Conservation (phyloP, 2,888 invertebrate species). For the Drosophila demipolita region DNA sequence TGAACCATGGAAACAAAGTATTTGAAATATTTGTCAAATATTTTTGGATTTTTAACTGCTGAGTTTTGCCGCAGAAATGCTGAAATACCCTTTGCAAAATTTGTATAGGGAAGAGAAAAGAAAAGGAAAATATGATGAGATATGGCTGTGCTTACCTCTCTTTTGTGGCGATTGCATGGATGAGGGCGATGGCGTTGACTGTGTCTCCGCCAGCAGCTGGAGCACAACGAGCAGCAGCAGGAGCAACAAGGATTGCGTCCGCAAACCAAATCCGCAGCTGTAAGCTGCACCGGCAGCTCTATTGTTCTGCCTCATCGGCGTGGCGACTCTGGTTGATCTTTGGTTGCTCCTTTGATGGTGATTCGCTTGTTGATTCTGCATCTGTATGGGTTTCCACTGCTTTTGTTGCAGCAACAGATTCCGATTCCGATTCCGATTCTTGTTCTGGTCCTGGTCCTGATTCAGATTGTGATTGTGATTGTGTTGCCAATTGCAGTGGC, state of each 20-base stretch:
- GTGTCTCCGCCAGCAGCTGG: constrained; percentile 79
- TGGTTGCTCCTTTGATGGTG: constrained; percentile 15
- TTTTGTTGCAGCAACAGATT: constrained; percentile 1
- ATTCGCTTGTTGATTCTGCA: constrained; percentile 37
- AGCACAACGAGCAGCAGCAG: constrained; percentile 58
- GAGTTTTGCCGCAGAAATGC: no score
- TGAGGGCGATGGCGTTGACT: constrained; percentile 83
- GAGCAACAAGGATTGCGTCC: constrained; percentile 71
- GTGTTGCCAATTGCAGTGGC: constrained; percentile 21
- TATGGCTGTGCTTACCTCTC: constrained; percentile 80
- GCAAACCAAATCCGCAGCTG: constrained; percentile 61
- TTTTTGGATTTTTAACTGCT: neutral
- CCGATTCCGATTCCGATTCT: constrained; percentile 3
- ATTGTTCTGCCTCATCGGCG: constrained; percentile 61
- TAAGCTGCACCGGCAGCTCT: constrained; percentile 46
- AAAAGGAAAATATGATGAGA: neutral
- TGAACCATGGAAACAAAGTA: neutral
- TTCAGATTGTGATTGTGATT: constrained; percentile 24
- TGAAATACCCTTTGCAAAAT: neutral
- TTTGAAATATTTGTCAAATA: neutral
- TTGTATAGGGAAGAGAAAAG: neutral
- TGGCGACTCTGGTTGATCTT: constrained; percentile 50
- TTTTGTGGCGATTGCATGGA: constrained; percentile 84
- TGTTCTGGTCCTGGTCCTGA: constrained; percentile 3
- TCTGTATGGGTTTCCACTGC: constrained; percentile 13